A percentile compares a stretch with the other conserved stretches of the same genome.
These are phyloP conservation scores for Microcebus griseorufus DNA, from an alignment of 2,113 vertebrate genomes.

Conservation along the genomic window DNA sequence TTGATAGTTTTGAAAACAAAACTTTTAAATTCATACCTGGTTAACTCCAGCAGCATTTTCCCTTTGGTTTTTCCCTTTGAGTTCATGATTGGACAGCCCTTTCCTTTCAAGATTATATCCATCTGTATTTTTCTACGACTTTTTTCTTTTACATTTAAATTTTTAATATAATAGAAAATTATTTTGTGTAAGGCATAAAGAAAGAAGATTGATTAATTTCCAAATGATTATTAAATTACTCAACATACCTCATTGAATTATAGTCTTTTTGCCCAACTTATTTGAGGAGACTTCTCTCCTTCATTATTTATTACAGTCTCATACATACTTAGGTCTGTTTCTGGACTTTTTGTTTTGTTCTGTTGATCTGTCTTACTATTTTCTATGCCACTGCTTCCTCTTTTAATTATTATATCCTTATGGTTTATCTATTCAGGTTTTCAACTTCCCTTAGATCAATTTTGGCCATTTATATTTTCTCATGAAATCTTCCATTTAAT, in stretches of 20 bases:
- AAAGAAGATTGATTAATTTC: background rate
- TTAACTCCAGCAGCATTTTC: background rate
- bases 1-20: background rate
- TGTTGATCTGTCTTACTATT: background rate
- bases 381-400: background rate
- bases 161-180: background rate
- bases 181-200: background rate
- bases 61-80: background rate
- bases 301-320: background rate
- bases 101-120: background rate
- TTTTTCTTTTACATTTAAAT: background rate
- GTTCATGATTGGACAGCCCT: background rate
- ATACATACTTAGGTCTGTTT: background rate
- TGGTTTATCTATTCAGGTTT: background rate
- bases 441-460: background rate
- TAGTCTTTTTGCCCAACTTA: background rate
- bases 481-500: background rate
- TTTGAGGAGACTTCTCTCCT: background rate
- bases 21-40: background rate
- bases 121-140: background rate
- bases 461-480: background rate
- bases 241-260: background rate
- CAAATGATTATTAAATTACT: background rate
- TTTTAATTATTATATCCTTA: background rate
- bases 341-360: background rate